phyloP scores from a whole-genome alignment of 2,113 vertebrate genomes.

The Orthonyx spaldingii region DNA sequence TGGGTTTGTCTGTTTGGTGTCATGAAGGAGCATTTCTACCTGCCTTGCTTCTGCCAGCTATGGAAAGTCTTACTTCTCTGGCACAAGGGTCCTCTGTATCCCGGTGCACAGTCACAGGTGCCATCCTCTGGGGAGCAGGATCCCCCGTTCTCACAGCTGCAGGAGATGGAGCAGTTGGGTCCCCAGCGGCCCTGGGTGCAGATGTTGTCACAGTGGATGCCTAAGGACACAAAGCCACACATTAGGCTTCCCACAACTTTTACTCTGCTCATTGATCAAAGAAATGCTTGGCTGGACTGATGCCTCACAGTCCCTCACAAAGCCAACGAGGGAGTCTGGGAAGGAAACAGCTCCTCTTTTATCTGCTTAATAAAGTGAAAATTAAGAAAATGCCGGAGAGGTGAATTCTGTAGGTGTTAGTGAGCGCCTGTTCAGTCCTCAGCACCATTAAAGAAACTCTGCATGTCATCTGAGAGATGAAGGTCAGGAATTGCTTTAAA shows the following conservation, averaged over 20 bases:
- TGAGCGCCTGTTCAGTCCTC: neutral
- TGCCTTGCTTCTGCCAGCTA: neutral
- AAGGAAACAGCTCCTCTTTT: slow-evolving; percentile 11
- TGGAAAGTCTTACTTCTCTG: slow-evolving; percentile 87
- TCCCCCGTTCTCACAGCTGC: slow-evolving; percentile 93
- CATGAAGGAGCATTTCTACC: neutral
- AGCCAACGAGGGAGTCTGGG: neutral
- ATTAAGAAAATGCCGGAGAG: slow-evolving; percentile 1
- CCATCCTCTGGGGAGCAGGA: slow-evolving; percentile 95
- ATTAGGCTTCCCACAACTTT: neutral
- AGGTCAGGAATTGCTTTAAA: slow-evolving; percentile 46
- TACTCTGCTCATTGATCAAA: neutral
- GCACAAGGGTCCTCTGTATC: slow-evolving; percentile 91
- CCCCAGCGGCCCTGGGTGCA: slow-evolving; percentile 93
- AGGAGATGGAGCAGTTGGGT: slow-evolving; percentile 94
- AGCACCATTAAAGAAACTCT: neutral
- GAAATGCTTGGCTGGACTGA: neutral
- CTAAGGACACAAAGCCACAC: slow-evolving; percentile 49
- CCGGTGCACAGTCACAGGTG: slow-evolving; percentile 91
- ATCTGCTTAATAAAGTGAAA: slow-evolving; percentile 39
- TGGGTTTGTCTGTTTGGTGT: neutral
- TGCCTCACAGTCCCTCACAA: neutral
- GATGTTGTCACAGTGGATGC: slow-evolving; percentile 90
- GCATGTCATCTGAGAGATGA: slow-evolving; percentile 2
- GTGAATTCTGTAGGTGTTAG: slow-evolving; percentile 16